Conservation (phyloP, 1,140 invertebrate genomes). For the Battus philenor region DNA sequence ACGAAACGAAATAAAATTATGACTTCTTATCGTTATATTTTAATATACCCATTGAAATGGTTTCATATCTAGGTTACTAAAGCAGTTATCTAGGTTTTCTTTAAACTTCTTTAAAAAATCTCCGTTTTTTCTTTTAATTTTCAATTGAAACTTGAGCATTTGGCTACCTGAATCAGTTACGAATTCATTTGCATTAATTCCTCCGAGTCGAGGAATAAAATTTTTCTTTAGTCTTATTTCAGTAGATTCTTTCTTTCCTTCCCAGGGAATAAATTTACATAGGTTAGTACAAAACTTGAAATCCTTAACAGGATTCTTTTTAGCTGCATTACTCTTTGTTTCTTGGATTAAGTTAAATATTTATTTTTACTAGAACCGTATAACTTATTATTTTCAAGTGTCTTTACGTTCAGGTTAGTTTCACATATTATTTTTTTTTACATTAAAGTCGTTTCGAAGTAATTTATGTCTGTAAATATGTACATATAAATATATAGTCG, state of each 20-base stretch:
- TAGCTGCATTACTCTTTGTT: slow-evolving; percentile 12
- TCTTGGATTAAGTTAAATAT: slow-evolving; percentile 11
- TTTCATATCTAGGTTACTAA: background rate
- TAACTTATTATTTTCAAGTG: too few species aligned
- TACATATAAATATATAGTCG: too few species aligned
- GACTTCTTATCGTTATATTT: too few species aligned
- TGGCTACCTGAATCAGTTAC: slow-evolving; percentile 18
- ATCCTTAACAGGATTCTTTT: slow-evolving; percentile 8
- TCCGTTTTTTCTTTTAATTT: slow-evolving; percentile 2
- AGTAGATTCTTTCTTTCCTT: slow-evolving; percentile 15
- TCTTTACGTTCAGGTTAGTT: too few species aligned
- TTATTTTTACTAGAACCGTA: too few species aligned
- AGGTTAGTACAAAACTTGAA: slow-evolving; percentile 14
- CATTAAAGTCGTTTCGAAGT: too few species aligned
- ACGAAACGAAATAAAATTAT: too few species aligned
- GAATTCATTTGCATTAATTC: slow-evolving; percentile 17
- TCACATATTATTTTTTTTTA: too few species aligned
- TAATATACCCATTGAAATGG: too few species aligned
- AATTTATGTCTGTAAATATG: too few species aligned
- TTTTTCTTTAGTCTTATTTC: slow-evolving; percentile 14
- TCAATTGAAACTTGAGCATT: slow-evolving; percentile 17
- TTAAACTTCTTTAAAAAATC: slow-evolving; percentile 4
- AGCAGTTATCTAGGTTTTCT: slow-evolving; percentile 1
- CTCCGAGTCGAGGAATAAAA: slow-evolving; percentile 8
- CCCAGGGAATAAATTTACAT: slow-evolving; percentile 16